Percentiles rank a stretch among this genome's conserved stretches.
Evolutionary conservation across 2,888 invertebrate genomes (phyloP).

Genomic region (Pyrgus malvae): DNA sequence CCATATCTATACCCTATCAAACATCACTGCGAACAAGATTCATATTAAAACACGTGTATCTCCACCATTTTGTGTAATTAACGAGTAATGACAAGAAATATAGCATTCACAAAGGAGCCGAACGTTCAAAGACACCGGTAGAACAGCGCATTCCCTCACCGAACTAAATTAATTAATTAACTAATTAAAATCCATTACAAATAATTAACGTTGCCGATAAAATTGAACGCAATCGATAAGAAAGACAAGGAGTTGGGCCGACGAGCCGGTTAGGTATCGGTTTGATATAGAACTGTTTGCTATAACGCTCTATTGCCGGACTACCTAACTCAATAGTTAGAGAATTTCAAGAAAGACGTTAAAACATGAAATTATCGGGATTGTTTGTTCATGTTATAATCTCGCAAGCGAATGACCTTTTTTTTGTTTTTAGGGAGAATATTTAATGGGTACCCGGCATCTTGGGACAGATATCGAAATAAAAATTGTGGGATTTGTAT

Average conservation of each 20-base stretch:
- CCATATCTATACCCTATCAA: background rate
- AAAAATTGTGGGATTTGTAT: too few species aligned
- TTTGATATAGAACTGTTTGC: background rate
- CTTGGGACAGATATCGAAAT: too few species aligned
- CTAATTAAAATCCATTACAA: slow-evolving; percentile 73
- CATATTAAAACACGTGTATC: background rate
- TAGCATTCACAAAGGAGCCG: slow-evolving; percentile 44
- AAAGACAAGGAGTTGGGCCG: slow-evolving; percentile 45
- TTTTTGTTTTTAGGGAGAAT: too few species aligned
- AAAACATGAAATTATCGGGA: too few species aligned
- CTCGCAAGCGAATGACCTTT: too few species aligned
- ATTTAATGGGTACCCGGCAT: too few species aligned
- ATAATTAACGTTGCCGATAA: slow-evolving; percentile 59
- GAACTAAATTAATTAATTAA: slow-evolving; percentile 73
- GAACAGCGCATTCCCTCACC: slow-evolving; percentile 42
- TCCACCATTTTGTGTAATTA: slow-evolving; percentile 24
- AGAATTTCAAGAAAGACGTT: too few species aligned
- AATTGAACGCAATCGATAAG: slow-evolving; percentile 55
- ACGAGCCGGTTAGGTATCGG: slow-evolving; percentile 6
- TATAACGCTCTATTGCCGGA: too few species aligned
- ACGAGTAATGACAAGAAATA: slow-evolving; percentile 38
- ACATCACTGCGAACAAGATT: background rate
- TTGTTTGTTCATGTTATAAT: too few species aligned
- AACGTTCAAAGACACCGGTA: slow-evolving; percentile 59
- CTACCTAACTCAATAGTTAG: too few species aligned